phyloP scores from a whole-genome alignment of 2,797 vertebrate species.

The Sarcophilus harrisii region DNA sequence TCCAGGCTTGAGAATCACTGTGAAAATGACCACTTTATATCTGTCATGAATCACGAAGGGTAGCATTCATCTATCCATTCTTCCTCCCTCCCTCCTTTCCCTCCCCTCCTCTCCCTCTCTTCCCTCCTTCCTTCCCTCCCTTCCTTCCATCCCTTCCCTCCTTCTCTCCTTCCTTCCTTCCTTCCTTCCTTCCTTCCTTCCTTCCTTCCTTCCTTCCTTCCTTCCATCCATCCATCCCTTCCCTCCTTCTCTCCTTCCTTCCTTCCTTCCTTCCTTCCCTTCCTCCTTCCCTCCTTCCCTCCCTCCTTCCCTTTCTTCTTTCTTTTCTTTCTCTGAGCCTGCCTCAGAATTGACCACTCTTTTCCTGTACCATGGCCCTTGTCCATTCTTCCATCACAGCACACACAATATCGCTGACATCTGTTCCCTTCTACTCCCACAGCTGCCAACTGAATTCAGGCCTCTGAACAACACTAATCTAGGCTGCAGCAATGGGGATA shows the following conservation, averaged over 20 bases:
- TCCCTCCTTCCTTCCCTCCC: no score
- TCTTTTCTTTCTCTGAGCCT: background rate
- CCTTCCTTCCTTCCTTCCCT: fast-evolving
- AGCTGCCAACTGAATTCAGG: background rate
- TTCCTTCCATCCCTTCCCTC: no score
- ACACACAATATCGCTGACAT: background rate
- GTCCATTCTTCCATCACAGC: background rate
- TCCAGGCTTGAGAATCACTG: background rate
- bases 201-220: background rate
- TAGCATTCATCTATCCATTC: background rate
- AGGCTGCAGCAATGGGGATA: background rate
- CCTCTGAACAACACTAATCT: background rate
- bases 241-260: no score
- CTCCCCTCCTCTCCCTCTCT: no score
- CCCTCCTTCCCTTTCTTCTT: background rate
- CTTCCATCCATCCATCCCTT: no score
- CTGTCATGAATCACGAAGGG: background rate
- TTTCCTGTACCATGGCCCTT: background rate
- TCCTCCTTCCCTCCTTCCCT: fast-evolving
- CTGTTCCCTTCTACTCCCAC: background rate
- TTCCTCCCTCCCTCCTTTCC: background rate
- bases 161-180: no score
- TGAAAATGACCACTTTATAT: background rate
- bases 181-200: no score
- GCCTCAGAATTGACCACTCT: background rate